A percentile compares a stretch with the other conserved stretches of the same genome.
phyloP scores from a whole-genome alignment of 2,888 invertebrate genomes.

The Acrobeloides nanus region DNA sequence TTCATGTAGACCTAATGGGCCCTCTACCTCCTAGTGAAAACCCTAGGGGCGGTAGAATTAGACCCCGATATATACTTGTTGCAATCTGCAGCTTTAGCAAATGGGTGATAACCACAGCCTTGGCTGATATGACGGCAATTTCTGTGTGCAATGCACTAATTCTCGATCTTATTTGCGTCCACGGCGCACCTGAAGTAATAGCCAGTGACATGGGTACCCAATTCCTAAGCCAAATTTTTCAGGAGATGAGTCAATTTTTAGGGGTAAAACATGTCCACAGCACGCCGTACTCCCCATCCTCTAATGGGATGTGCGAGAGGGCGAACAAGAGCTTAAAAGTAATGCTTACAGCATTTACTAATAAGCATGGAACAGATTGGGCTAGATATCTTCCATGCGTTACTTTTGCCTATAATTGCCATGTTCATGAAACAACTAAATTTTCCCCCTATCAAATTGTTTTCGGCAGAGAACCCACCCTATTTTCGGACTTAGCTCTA shows the following conservation, averaged over 20 bases:
- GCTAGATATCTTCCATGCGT: constrained; percentile 6
- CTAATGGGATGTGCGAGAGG: constrained; percentile 44
- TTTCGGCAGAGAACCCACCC: constrained; percentile 14
- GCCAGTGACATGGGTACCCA: constrained; percentile 51
- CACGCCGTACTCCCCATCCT: constrained; percentile 39
- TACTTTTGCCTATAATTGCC: constrained; percentile 14
- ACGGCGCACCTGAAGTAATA: constrained; percentile 39
- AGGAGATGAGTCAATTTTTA: constrained; percentile 22
- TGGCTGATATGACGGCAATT: constrained; percentile 2
- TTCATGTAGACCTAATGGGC: constrained; percentile 12
- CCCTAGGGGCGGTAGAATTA: too few species aligned
- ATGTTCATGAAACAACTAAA: constrained; percentile 11
- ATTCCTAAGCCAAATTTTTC: constrained; percentile 39
- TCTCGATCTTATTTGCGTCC: neutral
- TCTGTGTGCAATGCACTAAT: constrained; percentile 1
- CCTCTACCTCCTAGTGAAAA: constrained; percentile 1
- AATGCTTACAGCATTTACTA: constrained; percentile 10
- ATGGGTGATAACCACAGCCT: constrained; percentile 5
- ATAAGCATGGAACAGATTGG: constrained; percentile 10
- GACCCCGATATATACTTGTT: constrained; percentile 12
- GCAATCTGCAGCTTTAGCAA: constrained; percentile 5
- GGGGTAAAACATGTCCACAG: constrained; percentile 29
- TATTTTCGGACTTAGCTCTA: too few species aligned
- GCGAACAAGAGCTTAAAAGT: neutral
- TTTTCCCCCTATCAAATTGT: constrained; percentile 14